These are phyloP conservation scores for Typhlichthys eigenmanni DNA, from an alignment of 2,797 vertebrate genomes.

Conservation along the genomic window DNA sequence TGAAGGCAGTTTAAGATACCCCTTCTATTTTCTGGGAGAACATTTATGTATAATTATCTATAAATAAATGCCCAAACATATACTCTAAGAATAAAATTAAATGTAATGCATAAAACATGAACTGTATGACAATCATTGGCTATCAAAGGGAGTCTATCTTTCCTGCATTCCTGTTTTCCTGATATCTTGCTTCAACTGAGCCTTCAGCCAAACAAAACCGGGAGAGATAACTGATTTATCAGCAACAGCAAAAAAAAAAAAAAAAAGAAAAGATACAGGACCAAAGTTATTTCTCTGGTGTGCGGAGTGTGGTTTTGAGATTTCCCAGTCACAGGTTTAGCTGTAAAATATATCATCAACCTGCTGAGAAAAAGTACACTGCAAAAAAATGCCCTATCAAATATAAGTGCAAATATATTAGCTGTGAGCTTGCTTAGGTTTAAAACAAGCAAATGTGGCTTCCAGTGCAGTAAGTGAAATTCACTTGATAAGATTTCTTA, in stretches of 20 bases:
- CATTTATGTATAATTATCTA: too few relatives aligned
- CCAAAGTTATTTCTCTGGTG: conserved; percentile 34
- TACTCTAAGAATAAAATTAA: too few relatives aligned
- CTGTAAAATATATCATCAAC: background rate
- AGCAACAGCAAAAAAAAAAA: conserved; percentile 51
- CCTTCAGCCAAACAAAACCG: conserved; percentile 50
- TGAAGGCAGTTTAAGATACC: too few relatives aligned
- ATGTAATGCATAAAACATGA: background rate
- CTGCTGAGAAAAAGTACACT: background rate
- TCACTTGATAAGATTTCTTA: too few relatives aligned
- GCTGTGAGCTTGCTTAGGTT: too few relatives aligned
- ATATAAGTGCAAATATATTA: too few relatives aligned
- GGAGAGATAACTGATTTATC: conserved; percentile 60
- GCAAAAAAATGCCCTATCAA: too few relatives aligned
- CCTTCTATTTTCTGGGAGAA: too few relatives aligned
- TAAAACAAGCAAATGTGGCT: too few relatives aligned
- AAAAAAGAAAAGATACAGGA: conserved; percentile 11
- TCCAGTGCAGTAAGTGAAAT: too few relatives aligned
- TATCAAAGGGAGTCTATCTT: conserved; percentile 48
- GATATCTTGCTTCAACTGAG: conserved; percentile 56
- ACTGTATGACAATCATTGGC: conserved; percentile 38
- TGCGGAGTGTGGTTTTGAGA: conserved; percentile 37
- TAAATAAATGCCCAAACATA: too few relatives aligned
- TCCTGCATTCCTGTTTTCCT: conserved; percentile 58
- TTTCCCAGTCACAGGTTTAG: conserved; percentile 27